Conservation (phyloP, 2,888 invertebrate genomes). For the Cephus runcator region DNA sequence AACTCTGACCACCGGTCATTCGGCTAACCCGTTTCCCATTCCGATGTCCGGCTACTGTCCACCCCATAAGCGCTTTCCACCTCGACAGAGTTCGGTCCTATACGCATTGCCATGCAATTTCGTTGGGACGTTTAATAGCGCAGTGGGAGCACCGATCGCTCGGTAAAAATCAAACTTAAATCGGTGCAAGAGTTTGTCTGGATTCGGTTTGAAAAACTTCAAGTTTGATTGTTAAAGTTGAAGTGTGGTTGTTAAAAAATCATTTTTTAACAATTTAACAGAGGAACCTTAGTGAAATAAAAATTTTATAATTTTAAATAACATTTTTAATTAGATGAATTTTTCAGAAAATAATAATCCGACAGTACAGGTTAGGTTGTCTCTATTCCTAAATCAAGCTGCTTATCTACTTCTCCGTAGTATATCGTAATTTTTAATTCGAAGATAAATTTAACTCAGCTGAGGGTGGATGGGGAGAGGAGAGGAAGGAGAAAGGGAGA, state of each 20-base stretch:
- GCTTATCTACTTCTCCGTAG: background rate
- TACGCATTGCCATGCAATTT: slow-evolving; percentile 26
- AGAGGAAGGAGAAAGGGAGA: background rate
- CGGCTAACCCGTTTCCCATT: slow-evolving; percentile 50
- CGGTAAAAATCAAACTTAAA: background rate
- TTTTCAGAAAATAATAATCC: background rate
- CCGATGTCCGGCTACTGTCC: slow-evolving; percentile 39
- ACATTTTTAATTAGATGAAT: background rate
- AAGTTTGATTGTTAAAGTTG: background rate
- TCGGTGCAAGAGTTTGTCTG: background rate
- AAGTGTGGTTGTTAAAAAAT: background rate
- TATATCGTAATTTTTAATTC: slow-evolving; percentile 20
- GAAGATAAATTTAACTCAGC: slow-evolving; percentile 16
- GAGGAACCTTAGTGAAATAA: background rate
- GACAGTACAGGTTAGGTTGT: background rate
- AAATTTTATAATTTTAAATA: background rate
- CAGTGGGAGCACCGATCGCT: background rate
- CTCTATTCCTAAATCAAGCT: background rate
- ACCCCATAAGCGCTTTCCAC: slow-evolving; percentile 36
- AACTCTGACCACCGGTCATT: slow-evolving; percentile 44
- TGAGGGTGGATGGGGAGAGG: background rate
- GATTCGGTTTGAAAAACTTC: no score
- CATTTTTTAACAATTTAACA: background rate
- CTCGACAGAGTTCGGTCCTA: slow-evolving; percentile 23
- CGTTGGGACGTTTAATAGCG: background rate